phyloP scores from a whole-genome alignment of 2,888 invertebrate genomes.

The Drosophila mimica region DNA sequence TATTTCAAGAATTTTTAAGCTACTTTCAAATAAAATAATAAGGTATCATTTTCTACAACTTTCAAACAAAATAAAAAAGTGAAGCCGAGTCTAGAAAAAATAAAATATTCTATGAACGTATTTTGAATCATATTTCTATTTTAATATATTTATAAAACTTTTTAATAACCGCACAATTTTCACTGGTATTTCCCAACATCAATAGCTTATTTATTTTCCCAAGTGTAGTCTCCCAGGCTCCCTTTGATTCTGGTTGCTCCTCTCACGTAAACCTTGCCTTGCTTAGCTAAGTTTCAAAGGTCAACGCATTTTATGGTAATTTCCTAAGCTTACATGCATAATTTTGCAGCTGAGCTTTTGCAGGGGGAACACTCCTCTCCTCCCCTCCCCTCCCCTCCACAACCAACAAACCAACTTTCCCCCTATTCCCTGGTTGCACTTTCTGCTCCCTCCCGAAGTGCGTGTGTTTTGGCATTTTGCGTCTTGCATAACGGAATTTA shows the following conservation, averaged over 20 bases:
- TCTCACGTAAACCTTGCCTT: constrained; percentile 30
- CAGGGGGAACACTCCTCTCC: not conserved
- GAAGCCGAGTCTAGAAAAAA: not conserved
- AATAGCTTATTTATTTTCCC: not conserved
- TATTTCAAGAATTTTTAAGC: not conserved
- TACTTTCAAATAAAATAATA: not conserved
- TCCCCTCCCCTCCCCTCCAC: not conserved
- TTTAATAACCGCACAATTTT: rapidly evolving
- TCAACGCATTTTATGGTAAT: constrained; percentile 70
- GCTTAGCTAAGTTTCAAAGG: constrained; percentile 55
- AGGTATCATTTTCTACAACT: not conserved
- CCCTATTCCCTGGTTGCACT: not conserved
- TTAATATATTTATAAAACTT: not conserved
- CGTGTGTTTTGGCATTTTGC: constrained; percentile 29
- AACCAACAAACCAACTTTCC: not conserved
- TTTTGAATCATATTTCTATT: not conserved
- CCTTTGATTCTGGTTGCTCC: not conserved
- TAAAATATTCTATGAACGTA: not conserved
- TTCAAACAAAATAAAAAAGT: rapidly evolving
- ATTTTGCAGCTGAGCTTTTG: constrained; percentile 63
- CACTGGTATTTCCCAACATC: not conserved
- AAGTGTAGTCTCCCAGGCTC: not conserved
- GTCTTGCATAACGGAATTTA: constrained; percentile 45
- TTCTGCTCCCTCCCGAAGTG: not conserved
- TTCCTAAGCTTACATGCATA: constrained; percentile 66